Percentiles rank a stretch among this genome's conserved stretches.
phyloP scores from a whole-genome alignment of 1,140 invertebrate genomes.

The Saccostrea cuccullata region DNA sequence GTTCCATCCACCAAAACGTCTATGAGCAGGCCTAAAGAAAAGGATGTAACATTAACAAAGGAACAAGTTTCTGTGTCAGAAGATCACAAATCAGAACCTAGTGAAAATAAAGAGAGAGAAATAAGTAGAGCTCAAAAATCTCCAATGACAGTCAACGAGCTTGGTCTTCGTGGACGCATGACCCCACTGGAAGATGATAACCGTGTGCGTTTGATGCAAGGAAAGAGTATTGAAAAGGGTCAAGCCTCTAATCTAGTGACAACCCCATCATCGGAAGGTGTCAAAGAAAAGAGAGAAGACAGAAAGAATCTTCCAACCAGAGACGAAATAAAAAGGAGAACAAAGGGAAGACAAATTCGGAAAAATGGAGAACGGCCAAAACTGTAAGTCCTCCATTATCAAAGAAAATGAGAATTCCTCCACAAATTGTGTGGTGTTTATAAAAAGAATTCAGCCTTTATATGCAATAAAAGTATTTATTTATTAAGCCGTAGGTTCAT shows the following conservation, averaged over 20 bases:
- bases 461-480: too few relatives aligned
- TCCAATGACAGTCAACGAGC: background rate
- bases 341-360: background rate
- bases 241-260: background rate
- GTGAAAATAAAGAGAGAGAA: background rate
- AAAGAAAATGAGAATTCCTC: too few relatives aligned
- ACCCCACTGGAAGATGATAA: background rate
- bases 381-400: background rate
- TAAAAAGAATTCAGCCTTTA: too few relatives aligned
- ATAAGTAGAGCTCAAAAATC: background rate
- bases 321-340: background rate
- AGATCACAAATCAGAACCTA: background rate
- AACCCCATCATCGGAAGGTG: background rate
- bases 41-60: background rate
- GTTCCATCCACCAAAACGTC: background rate
- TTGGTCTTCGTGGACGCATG: background rate
- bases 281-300: background rate
- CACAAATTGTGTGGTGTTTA: too few relatives aligned
- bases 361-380: background rate
- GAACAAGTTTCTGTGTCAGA: background rate
- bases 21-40: background rate
- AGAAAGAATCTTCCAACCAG: background rate
- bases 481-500: too few relatives aligned
- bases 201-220: background rate
- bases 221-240: background rate